Percentiles rank a stretch among this genome's conserved stretches.
Evolutionary conservation across 2,113 vertebrate genomes (phyloP).

Genomic region (Aphelocoma coerulescens): DNA sequence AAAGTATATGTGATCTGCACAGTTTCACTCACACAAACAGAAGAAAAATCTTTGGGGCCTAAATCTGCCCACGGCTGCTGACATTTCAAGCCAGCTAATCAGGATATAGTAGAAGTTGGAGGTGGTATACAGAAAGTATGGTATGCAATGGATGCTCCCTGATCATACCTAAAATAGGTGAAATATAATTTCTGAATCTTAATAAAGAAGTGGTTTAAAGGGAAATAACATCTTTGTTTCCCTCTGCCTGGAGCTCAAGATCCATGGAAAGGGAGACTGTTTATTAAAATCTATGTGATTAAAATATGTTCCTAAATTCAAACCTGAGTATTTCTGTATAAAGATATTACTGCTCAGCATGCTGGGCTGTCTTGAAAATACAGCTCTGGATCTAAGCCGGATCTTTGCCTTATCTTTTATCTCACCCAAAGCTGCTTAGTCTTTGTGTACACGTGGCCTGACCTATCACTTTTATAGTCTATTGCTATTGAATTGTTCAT

Average conservation of each 20-base stretch:
- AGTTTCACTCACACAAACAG: neutral
- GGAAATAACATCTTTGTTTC: neutral
- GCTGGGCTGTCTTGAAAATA: neutral
- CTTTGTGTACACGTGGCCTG: neutral
- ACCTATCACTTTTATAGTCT: constrained; percentile 27
- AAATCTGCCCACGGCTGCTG: neutral
- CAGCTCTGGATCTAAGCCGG: neutral
- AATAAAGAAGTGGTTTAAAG: neutral
- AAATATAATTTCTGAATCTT: neutral
- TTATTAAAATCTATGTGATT: neutral
- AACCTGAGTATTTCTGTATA: neutral
- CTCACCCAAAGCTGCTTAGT: constrained; percentile 13
- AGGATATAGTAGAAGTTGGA: constrained; percentile 12
- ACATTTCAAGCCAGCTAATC: constrained; percentile 20
- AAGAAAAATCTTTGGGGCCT: neutral
- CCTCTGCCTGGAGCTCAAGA: neutral
- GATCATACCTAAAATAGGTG: neutral
- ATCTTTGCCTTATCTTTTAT: neutral
- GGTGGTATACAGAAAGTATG: neutral
- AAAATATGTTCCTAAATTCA: neutral
- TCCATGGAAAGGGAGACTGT: neutral
- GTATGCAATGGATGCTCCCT: neutral
- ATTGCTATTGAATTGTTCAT: constrained; percentile 28
- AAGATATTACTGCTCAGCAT: neutral
- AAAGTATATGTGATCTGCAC: neutral